Evolutionary conservation across 2,113 vertebrate species (phyloP).

Genomic region (Heterocephalus glaber): DNA sequence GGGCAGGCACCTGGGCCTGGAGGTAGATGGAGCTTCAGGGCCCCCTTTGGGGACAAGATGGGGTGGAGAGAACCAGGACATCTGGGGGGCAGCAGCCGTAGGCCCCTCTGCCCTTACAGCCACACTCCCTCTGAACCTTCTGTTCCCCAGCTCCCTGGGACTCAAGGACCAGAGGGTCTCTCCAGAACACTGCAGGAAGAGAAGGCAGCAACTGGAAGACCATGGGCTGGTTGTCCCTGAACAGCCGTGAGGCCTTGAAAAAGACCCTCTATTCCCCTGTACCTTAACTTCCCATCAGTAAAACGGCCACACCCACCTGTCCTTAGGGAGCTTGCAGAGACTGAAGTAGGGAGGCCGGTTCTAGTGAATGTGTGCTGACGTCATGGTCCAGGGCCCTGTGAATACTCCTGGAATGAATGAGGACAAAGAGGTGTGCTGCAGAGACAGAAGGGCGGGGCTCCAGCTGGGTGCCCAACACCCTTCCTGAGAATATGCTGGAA

Average conservation of each 20-base stretch:
- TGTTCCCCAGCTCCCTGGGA: no score
- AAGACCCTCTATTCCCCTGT: neutral
- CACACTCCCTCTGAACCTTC: neutral
- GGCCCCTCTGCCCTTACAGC: neutral
- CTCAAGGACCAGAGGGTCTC: neutral
- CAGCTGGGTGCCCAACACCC: no score
- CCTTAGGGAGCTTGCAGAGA: neutral
- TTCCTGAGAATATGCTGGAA: neutral
- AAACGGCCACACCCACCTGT: neutral
- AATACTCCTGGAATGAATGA: neutral
- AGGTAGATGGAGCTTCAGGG: neutral
- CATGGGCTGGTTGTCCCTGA: neutral
- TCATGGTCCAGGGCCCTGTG: neutral
- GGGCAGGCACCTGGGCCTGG: no score
- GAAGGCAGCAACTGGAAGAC: neutral
- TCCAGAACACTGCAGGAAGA: neutral
- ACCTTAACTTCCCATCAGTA: neutral
- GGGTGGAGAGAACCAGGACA: neutral
- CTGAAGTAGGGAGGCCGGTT: no score
- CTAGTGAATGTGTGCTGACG: neutral
- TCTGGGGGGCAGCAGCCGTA: neutral
- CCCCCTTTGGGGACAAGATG: neutral
- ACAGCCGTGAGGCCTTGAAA: neutral
- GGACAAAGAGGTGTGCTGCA: neutral
- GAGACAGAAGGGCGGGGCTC: neutral